A percentile compares a stretch with the other conserved stretches of the same genome.
These are phyloP conservation scores for Dryobota labecula DNA, from an alignment of 2,888 invertebrate genomes.

Conservation along the genomic window DNA sequence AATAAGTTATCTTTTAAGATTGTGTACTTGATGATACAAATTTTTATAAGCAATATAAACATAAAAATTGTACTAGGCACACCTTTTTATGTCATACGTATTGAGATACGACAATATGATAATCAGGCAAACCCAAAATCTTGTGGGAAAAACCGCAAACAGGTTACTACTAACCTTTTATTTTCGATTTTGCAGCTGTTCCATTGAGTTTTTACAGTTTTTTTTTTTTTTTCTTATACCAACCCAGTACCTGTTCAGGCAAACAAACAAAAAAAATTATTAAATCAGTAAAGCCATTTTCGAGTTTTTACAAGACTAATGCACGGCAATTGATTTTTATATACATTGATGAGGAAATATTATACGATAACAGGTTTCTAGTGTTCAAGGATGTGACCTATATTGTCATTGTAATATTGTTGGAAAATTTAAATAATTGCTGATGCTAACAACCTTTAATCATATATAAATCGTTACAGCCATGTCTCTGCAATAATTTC, in stretches of 20 bases:
- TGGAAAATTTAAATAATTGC: background rate
- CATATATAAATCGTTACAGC: background rate
- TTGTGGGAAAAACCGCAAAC: background rate
- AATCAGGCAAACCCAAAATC: background rate
- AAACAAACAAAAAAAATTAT: too few relatives aligned
- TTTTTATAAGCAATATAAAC: background rate
- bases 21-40: background rate
- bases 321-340: too few relatives aligned
- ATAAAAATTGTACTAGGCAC: background rate
- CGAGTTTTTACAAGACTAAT: too few relatives aligned
- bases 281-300: too few relatives aligned
- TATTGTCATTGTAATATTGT: background rate
- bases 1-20: constrained; percentile 14
- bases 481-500: background rate
- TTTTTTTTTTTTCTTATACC: too few relatives aligned
- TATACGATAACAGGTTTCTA: background rate
- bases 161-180: background rate
- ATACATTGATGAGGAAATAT: background rate
- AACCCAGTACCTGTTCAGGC: too few relatives aligned
- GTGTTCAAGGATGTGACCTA: background rate
- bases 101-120: background rate
- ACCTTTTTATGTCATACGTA: background rate
- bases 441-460: background rate
- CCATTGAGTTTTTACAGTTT: too few relatives aligned
- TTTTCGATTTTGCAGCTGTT: too few relatives aligned